These are phyloP conservation scores for Eulemur albifrons DNA, from an alignment of 2,797 vertebrate genomes.

Conservation along the genomic window DNA sequence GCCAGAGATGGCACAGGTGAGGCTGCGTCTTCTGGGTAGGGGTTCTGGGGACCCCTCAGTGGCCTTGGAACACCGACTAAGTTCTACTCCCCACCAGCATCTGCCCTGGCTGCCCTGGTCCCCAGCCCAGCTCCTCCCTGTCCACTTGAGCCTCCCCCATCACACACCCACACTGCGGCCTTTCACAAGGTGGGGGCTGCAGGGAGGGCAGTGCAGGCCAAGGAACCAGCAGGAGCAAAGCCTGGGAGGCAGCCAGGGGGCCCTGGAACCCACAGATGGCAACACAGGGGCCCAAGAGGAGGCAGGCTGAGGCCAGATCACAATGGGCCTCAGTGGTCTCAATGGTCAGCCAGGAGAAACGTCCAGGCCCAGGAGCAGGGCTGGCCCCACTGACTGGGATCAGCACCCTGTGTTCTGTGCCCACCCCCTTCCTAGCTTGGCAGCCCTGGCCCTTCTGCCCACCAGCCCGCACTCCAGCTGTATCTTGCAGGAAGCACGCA, in stretches of 20 bases:
- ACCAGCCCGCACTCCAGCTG: neutral
- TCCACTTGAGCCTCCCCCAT: rapidly evolving
- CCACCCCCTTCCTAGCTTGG: neutral
- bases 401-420: neutral
- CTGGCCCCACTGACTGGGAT: neutral
- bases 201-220: no score
- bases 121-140: neutral
- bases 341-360: neutral
- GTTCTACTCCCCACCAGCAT: neutral
- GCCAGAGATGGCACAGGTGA: constrained; percentile 74
- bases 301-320: neutral
- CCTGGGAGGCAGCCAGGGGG: neutral
- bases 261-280: neutral
- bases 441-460: neutral
- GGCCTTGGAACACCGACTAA: neutral
- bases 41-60: neutral
- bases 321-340: neutral
- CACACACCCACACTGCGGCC: neutral
- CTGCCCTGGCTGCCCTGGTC: neutral
- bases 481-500: neutral
- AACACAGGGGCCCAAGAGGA: neutral
- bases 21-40: rapidly evolving
- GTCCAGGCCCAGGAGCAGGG: neutral
- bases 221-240: neutral
- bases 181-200: neutral